These are phyloP conservation scores for Ursus arctos DNA, from an alignment of 2,113 vertebrate genomes.

Conservation along the genomic window DNA sequence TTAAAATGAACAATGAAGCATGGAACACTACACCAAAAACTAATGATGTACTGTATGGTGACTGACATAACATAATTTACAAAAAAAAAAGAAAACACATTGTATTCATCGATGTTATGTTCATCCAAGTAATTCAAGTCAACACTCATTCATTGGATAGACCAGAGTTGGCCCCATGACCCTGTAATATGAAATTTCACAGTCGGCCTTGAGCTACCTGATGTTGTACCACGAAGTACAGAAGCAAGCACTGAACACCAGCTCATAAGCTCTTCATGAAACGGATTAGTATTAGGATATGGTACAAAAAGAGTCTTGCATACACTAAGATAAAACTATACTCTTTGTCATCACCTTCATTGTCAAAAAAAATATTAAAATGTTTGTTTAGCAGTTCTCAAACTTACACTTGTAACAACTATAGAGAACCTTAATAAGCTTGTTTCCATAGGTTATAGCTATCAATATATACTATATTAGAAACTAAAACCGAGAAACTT, in stretches of 20 bases:
- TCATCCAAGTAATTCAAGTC: not conserved
- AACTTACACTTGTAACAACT: not conserved
- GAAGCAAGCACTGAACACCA: not conserved
- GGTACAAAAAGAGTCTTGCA: slow-evolving; percentile 6
- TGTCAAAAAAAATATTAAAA: slow-evolving; percentile 27
- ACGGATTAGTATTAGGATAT: not conserved
- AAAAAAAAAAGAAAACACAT: slow-evolving; percentile 45
- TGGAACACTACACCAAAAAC: no score
- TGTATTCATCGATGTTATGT: not conserved
- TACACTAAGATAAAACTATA: not conserved
- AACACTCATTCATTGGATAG: not conserved
- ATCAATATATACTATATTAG: not conserved
- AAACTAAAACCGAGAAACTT: slow-evolving; percentile 1
- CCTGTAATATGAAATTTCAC: not conserved
- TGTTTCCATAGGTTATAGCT: not conserved
- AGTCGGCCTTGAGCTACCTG: not conserved
- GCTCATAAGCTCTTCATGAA: not conserved
- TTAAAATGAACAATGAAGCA: not conserved
- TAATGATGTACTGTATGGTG: no score
- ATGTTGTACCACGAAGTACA: not conserved
- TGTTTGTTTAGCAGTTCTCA: not conserved
- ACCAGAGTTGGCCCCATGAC: not conserved
- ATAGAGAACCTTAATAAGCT: not conserved
- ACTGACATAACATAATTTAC: no score
- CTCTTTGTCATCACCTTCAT: not conserved